phyloP scores from a whole-genome alignment of 30 jellyfish, hydroid and myxozoan species.

The Phacellophora camtschatica region DNA sequence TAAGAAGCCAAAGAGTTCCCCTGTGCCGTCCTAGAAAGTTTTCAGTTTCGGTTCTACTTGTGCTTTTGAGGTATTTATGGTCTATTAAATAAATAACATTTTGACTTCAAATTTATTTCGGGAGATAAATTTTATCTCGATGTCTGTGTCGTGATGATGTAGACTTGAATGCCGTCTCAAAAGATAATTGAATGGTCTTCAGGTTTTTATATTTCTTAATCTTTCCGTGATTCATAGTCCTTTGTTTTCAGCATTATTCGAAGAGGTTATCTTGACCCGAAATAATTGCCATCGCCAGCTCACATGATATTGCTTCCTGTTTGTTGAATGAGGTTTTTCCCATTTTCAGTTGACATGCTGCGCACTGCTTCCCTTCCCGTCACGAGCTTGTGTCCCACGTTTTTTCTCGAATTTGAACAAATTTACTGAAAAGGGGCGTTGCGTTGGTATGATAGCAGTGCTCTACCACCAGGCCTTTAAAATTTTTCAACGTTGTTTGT shows the following conservation, averaged over 20 bases:
- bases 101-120: not conserved
- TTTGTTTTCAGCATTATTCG: constrained; percentile 15
- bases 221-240: constrained; percentile 35
- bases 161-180: constrained; percentile 43
- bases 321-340: too few species aligned
- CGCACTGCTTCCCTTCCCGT: too few species aligned
- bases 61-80: not conserved
- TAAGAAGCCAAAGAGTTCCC: constrained; percentile 85
- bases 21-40: constrained; percentile 52
- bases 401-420: too few species aligned
- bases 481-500: too few species aligned
- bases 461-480: too few species aligned
- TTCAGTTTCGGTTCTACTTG: constrained; percentile 3
- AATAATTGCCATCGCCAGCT: not conserved
- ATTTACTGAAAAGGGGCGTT: too few species aligned
- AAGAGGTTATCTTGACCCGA: constrained; percentile 58
- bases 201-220: constrained; percentile 26
- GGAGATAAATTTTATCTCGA: too few species aligned
- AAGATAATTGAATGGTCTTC: constrained; percentile 1
- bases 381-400: too few species aligned
- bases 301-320: constrained; percentile 34
- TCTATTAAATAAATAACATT: too few species aligned
- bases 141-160: not conserved
- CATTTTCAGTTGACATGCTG: too few species aligned
- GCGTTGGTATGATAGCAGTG: too few species aligned